Evolutionary conservation across 1,140 invertebrate genomes (phyloP).

Genomic region (Apis mellifera): Amel_HAv3.1 CM009944.2:10529501-10530000

Average conservation of each 20-base stretch:
- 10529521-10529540: conserved; percentile 61
- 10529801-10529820: too few species aligned
- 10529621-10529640: background rate
- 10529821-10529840: background rate
- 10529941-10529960: background rate
- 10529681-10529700: too few species aligned
- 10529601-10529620: conserved; percentile 1
- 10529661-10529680: too few species aligned
- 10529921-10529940: conserved; percentile 56
- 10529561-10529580: conserved; percentile 42
- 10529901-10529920: conserved; percentile 64
- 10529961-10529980: conserved; percentile 1
- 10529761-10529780: background rate
- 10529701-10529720: too few species aligned
- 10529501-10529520: conserved; percentile 79
- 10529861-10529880: background rate
- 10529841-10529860: background rate
- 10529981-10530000: background rate
- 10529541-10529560: conserved; percentile 33
- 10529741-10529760: background rate
- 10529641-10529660: background rate
- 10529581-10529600: conserved; percentile 8
- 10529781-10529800: background rate
- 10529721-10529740: background rate
- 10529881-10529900: background rate